Evolutionary conservation across 2,888 invertebrate genomes (phyloP).

Genomic region (Xylocampa areola): DNA sequence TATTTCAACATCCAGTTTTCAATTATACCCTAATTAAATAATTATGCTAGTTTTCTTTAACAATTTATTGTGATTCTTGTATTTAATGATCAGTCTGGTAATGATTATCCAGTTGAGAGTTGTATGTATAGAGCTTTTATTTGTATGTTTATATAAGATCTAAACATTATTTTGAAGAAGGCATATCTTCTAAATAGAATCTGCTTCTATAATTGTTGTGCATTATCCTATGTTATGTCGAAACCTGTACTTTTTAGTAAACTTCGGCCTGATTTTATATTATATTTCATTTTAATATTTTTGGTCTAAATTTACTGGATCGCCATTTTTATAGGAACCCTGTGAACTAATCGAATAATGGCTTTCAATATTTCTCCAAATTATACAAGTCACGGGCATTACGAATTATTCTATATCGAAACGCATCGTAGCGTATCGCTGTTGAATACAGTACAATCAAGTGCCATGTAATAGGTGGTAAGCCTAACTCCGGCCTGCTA

Average conservation of each 20-base stretch:
- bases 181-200: conserved; percentile 28
- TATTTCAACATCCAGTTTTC: conserved; percentile 43
- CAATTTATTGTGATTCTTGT: conserved; percentile 42
- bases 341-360: conserved; percentile 16
- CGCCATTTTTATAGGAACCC: conserved; percentile 10
- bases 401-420: conserved; percentile 39
- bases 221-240: conserved; percentile 17
- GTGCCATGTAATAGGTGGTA: no score
- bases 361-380: conserved; percentile 9
- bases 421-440: no score
- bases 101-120: no score
- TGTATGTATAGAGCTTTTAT: conserved; percentile 15
- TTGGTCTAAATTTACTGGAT: conserved; percentile 36
- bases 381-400: conserved; percentile 21
- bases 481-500: no score
- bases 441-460: no score
- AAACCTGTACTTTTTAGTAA: conserved; percentile 17
- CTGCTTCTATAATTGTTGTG: conserved; percentile 17
- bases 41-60: conserved; percentile 55
- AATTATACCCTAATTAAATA: conserved; percentile 58
- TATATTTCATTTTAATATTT: conserved; percentile 24
- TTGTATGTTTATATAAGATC: conserved; percentile 2
- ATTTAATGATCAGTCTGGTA: conserved; percentile 39
- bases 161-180: conserved; percentile 34
- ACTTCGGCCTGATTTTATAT: no score